phyloP scores from a whole-genome alignment of 35 echinoderm and acorn worm species.

The Stichopus chloronotus region DNA sequence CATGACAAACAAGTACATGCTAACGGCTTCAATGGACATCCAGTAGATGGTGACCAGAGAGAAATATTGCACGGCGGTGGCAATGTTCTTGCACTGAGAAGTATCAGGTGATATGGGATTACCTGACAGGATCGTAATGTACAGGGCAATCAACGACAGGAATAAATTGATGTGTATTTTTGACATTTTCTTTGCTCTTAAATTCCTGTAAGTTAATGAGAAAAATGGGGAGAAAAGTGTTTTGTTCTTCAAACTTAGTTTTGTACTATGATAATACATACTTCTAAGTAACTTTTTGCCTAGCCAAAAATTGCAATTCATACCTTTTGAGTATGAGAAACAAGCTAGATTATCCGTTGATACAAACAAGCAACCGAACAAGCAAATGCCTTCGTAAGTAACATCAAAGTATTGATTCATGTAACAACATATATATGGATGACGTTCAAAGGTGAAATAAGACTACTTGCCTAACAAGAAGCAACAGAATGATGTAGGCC shows the following conservation, averaged over 20 bases:
- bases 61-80: not conserved
- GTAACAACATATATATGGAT: too few relatives aligned
- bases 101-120: not conserved
- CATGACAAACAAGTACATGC: slow-evolving; percentile 1
- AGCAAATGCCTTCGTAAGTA: too few relatives aligned
- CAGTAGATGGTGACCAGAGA: not conserved
- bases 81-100: not conserved
- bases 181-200: not conserved
- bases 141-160: slow-evolving; percentile 3
- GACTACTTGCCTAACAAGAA: not conserved
- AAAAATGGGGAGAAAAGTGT: too few relatives aligned
- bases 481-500: not conserved
- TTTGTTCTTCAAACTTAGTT: too few relatives aligned
- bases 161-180: slow-evolving; percentile 14
- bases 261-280: not conserved
- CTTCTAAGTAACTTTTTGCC: too few relatives aligned
- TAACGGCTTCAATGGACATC: slow-evolving; percentile 18
- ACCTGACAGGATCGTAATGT: not conserved
- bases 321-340: too few relatives aligned
- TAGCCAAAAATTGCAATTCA: too few relatives aligned
- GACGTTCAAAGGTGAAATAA: too few relatives aligned
- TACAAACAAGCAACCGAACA: too few relatives aligned
- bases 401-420: too few relatives aligned
- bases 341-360: too few relatives aligned
- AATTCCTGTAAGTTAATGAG: not conserved